Evolutionary conservation across 2,888 invertebrate genomes (phyloP).

Genomic region (Gandaritis pyraliata): DNA sequence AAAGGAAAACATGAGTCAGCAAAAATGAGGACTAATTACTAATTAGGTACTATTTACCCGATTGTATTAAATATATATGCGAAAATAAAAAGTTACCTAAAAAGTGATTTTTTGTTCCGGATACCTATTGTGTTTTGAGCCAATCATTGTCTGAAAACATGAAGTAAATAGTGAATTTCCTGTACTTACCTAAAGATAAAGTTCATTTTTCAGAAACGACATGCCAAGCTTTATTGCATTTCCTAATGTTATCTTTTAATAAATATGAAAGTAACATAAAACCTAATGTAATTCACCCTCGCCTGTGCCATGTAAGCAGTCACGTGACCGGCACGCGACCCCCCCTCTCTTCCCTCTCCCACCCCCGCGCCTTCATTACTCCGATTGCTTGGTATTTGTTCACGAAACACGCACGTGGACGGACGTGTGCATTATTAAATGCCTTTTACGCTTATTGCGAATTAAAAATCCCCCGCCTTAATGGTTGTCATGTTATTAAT

Average conservation of each 20-base stretch:
- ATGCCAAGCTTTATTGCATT: conserved; percentile 19
- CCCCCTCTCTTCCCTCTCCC: conserved; percentile 37
- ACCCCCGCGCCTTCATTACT: conserved; percentile 74
- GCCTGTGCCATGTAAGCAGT: conserved; percentile 68
- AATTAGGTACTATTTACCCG: no score
- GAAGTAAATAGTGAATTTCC: no score
- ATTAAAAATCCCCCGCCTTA: conserved; percentile 66
- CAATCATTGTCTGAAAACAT: no score
- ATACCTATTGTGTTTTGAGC: no score
- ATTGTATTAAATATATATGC: no score
- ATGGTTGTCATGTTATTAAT: conserved; percentile 70
- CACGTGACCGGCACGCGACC: conserved; percentile 78
- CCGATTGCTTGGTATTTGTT: conserved; percentile 79
- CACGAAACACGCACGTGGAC: conserved; percentile 68
- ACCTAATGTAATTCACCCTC: conserved; percentile 66
- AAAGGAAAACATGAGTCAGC: no score
- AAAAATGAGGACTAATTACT: no score
- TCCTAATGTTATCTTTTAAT: conserved; percentile 53
- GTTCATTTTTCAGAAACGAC: background rate
- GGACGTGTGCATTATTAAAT: conserved; percentile 84
- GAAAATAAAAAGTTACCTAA: no score
- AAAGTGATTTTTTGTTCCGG: no score
- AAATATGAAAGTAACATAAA: conserved; percentile 56
- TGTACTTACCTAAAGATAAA: background rate
- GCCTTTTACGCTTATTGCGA: conserved; percentile 83